A percentile compares a stretch with the other conserved stretches of the same genome.
Conservation (phyloP, 2,797 vertebrate genomes). For the Babyrousa celebensis region DNA sequence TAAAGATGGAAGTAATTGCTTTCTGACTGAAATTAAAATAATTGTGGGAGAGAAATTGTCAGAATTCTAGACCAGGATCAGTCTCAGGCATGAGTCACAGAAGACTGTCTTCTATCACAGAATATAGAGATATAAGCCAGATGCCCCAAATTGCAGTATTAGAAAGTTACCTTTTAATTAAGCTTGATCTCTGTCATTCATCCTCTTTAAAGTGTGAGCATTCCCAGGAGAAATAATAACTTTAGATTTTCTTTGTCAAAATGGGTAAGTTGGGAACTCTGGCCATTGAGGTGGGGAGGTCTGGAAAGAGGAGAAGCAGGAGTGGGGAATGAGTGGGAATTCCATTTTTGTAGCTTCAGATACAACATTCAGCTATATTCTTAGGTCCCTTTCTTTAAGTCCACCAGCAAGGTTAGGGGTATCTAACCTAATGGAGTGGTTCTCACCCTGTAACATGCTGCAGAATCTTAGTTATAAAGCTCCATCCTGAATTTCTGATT, state of each 20-base stretch:
- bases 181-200: background rate
- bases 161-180: background rate
- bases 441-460: no score
- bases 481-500: background rate
- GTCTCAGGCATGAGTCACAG: background rate
- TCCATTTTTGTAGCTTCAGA: background rate
- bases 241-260: background rate
- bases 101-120: background rate
- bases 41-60: background rate
- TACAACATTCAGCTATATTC: background rate
- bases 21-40: background rate
- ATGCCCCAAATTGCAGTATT: background rate
- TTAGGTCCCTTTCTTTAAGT: background rate
- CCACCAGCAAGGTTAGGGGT: background rate
- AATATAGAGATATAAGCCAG: background rate
- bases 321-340: background rate
- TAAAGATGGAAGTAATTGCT: background rate
- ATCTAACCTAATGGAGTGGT: background rate
- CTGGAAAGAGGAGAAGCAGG: background rate
- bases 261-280: background rate
- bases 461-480: background rate
- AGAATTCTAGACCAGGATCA: background rate
- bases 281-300: background rate
- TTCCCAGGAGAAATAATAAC: background rate
- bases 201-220: background rate